Conservation (phyloP, 2,888 invertebrate genomes). For the Tuberolachnus salignus region DNA sequence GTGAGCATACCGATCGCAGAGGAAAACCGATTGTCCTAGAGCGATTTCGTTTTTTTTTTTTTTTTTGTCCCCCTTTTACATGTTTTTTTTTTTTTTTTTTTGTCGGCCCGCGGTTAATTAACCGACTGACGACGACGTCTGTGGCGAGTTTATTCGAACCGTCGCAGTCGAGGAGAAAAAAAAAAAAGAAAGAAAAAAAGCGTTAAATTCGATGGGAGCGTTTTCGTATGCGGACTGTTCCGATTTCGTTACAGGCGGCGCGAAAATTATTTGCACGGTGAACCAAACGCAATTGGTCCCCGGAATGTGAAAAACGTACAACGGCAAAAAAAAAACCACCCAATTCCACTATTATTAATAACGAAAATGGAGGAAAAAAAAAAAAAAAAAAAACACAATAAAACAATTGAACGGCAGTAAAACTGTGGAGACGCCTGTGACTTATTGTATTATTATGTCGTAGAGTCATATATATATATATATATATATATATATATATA, state of each 20-base stretch:
- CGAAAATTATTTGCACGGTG: not conserved
- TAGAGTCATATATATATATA: too few species aligned
- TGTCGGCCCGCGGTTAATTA: not conserved
- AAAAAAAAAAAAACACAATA: conserved; percentile 13
- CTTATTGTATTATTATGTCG: conserved; percentile 13
- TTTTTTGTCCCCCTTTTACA: too few species aligned
- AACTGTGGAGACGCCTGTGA: not conserved
- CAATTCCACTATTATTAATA: too few species aligned
- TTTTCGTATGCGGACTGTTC: not conserved
- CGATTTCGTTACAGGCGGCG: not conserved
- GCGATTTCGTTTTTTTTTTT: too few species aligned
- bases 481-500: too few species aligned
- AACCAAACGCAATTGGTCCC: too few species aligned
- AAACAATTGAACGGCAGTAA: conserved; percentile 31
- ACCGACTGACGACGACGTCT: not conserved
- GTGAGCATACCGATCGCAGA: too few species aligned
- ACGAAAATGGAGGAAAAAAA: too few species aligned
- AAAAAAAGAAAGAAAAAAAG: not conserved
- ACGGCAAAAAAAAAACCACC: too few species aligned
- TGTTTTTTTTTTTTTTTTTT: too few species aligned
- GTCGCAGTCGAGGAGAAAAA: not conserved
- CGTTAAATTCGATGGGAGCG: conserved; percentile 10
- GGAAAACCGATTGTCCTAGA: too few species aligned
- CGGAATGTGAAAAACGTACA: too few species aligned
- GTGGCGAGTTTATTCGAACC: not conserved